Evolutionary conservation across 1,140 invertebrate genomes (phyloP), one percentile per base, ranked within the genome.

Genomic region (Subanguina moxae): DNA sequence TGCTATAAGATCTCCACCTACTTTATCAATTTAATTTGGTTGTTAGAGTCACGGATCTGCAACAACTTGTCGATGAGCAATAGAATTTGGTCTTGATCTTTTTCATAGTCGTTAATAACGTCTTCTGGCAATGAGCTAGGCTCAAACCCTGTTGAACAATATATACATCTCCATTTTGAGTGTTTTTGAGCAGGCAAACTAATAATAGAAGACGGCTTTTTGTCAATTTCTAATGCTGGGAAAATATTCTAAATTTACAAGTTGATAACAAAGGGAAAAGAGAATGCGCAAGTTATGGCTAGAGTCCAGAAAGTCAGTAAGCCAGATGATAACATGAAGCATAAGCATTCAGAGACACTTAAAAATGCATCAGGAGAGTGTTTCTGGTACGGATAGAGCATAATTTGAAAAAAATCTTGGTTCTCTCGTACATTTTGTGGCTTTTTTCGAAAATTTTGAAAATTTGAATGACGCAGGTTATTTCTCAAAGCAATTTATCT

Each of bases 21-120:
- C 48, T 25, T 52, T 3, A 52, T 19, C 48, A 52, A 52, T 52
- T 52, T 52, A 15, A 52, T 52, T 15, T 52, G n/a, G 48, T 52
- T 52, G 48, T 15, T 52, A 8, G 48, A 25, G 23, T 52, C 48
- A 19, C 48, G 48, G 3, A 25, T 25, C 17, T 52, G n/a, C n/a
- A 52, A 15, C 3, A 52, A 25, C 48, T 19, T 52, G 48, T 52
- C 48, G 23, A 52, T 52, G 3, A 52, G 8, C n/a, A 19, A 21
- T 5, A 52, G n/a, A 15, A 52, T 52, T 52, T 52, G 3, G 1
- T 52, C 3, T 52, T 25, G n/a, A 19, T 52, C 48, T 52, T 25
- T 3, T 15, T 21, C 3, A 15, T 52, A 52, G 23, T 52, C 48
- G 23, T 25, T 15, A 19, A 21, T 52, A 19, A 52, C 48, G 3